Evolutionary conservation across 2,888 invertebrate species (phyloP), one percentile per base, ranked within the genome.

Genomic region (Diploptera punctata): DNA sequence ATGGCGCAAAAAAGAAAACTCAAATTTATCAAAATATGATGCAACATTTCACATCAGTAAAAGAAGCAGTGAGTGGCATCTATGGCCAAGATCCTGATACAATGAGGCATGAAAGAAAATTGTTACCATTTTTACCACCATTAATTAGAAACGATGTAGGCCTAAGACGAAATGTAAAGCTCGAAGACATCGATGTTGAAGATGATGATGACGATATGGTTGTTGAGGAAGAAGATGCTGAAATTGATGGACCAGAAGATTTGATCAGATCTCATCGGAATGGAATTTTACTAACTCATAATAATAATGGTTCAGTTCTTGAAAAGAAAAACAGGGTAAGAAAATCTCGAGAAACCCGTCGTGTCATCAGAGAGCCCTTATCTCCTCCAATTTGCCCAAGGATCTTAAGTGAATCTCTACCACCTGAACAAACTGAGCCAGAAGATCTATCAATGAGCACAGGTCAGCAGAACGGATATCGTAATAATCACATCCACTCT

Each of bases 401-500:
- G 72, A 62, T 71, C 68, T 9, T 29, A 29, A 83, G 84, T 87
- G 84, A 84, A 86, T 47, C 67, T 13, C 69, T 74, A 26, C 81
- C 89, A 62, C 94, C 95, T 19, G 94, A 93, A 82, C 96, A 96
- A 85, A 95, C 95, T 1, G 95, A 95, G 82, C 96, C 96, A 7
- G 95, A 96, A 81, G 96, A 96, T 81, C 86, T 96, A 76, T 94
- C 94, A 70, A 90, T 95, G 87, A 75, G 74, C 62, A 49, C 65
- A 43, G 52, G 33, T 13, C 33, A 43, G 18, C 49, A 24, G 3
- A 44, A 65, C n/a, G 65, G 44, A 9, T 65, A 52, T 61, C 47
- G 33, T n/a, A 49, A 67, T 38, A 16, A 47, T 19, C 38, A 76
- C 31, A 71, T 74, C 24, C 70, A 75, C 43, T 81, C 81, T 1